These are phyloP conservation scores for Parazoanthus swiftii DNA, from an alignment of 92 coral and sea anemone genomes.

Conservation along the genomic window DNA sequence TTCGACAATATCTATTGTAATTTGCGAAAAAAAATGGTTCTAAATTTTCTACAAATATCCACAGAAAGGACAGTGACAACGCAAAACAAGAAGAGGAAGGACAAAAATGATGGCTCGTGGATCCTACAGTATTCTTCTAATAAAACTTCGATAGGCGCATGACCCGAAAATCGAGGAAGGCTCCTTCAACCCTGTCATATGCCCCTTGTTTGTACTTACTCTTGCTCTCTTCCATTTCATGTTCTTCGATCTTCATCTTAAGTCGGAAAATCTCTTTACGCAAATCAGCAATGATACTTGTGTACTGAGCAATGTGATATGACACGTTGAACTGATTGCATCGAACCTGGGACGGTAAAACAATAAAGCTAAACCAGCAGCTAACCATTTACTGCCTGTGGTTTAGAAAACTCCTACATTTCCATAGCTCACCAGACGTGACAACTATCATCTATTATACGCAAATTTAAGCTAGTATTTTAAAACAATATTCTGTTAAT, in stretches of 20 bases:
- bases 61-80: too few species aligned
- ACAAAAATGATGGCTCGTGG: too few species aligned
- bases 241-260: slow-evolving; percentile 84
- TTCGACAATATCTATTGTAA: too few species aligned
- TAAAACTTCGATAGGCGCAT: too few species aligned
- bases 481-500: neutral
- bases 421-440: neutral
- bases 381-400: neutral
- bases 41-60: too few species aligned
- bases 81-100: too few species aligned
- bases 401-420: neutral
- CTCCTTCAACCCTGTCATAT: neutral
- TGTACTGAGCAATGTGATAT: slow-evolving; percentile 89
- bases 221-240: slow-evolving; percentile 47
- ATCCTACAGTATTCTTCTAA: neutral
- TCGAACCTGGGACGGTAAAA: slow-evolving; percentile 50
- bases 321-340: slow-evolving; percentile 85
- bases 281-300: slow-evolving; percentile 81
- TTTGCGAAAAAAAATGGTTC: too few species aligned
- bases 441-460: too few species aligned
- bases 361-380: neutral
- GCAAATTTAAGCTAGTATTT: too few species aligned
- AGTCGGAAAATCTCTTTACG: slow-evolving; percentile 87
- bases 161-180: neutral
- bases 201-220: slow-evolving; percentile 19